Base-by-base conservation (phyloP, 2,113 vertebrate species). In the Collichthys lucidus region DNA sequence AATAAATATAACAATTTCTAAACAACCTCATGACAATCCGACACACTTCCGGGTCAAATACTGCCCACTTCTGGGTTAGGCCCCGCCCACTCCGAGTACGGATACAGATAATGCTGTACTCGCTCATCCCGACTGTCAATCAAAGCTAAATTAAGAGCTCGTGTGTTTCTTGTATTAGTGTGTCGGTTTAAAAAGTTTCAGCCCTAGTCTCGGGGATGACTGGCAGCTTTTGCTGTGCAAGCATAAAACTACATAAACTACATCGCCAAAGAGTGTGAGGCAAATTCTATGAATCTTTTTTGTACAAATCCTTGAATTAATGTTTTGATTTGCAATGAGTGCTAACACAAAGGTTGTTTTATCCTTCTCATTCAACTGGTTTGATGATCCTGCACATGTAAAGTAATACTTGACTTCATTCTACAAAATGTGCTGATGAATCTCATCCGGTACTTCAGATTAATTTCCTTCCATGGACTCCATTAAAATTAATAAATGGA, bases 351-450 rank as follows among this genome's bases (percentile, higher is more conserved):
- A 73, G 15, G 50, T 49, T 62, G 22, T 46, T 65, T 70, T 59
- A 52, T 44, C 11, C 31, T 10, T 24, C 55, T 50, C 15, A 73
- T 72, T 73, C 8, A 64, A 59, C 59, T 67, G 20, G 62, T 81
- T 64, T 77, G 63, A 86, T 68, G 74, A 82, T 53, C 62, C 29
- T 74, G 74, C 63, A 74, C 63, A 77, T 77, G 66, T 76, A 55
- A 77, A 74, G 67, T n/a, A 79, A 53, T 19, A 62, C 73, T 66
- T 60, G 44, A 79, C 46, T 49, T 63, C 17, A 31, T 46, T 55
- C 11, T 53, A 42, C 16, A 40, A 80, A 77, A 84, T 67, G 44
- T 77, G 66, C 65, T 80, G 71, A 83, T 77, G 35, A 69, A 52
- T 74, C 59, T 71, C 29, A 57, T 55, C 5, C 20, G 0, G 14